These are phyloP conservation scores for Cheilosia impressa DNA, from an alignment of 2,888 invertebrate genomes.

Conservation along the genomic window DNA sequence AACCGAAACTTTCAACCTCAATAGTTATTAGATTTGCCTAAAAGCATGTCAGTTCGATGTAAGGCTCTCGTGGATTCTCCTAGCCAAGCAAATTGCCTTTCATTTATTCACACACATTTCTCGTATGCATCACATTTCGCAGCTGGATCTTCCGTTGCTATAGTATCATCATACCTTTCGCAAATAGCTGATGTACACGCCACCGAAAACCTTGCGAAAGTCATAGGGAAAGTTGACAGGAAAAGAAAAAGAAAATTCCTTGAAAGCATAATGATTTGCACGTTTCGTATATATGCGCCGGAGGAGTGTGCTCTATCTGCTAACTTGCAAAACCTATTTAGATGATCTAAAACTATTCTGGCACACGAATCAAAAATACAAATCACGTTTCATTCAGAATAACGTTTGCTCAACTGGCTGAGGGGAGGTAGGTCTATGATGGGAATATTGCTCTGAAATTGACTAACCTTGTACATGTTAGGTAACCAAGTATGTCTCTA, in stretches of 20 bases:
- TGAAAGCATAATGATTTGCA: slow-evolving; percentile 71
- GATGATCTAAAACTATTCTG: slow-evolving; percentile 64
- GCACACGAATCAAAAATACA: slow-evolving; percentile 65
- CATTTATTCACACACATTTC: slow-evolving; percentile 66
- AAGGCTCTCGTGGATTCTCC: slow-evolving; percentile 50
- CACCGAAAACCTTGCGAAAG: slow-evolving; percentile 20
- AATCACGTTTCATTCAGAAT: slow-evolving; percentile 70
- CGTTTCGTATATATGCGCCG: slow-evolving; percentile 52
- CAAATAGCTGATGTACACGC: slow-evolving; percentile 58
- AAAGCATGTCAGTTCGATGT: slow-evolving; percentile 70
- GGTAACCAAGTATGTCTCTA: not conserved
- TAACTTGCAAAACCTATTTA: slow-evolving; percentile 62
- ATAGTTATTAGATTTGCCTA: slow-evolving; percentile 75
- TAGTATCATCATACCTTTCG: slow-evolving; percentile 29
- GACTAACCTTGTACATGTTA: slow-evolving; percentile 22
- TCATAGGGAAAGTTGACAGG: not conserved
- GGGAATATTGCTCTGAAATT: slow-evolving; percentile 10
- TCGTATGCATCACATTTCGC: slow-evolving; percentile 65
- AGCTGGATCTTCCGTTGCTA: slow-evolving; percentile 51
- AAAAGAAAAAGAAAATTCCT: slow-evolving; percentile 26
- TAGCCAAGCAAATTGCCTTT: slow-evolving; percentile 47
- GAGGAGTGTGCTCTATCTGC: slow-evolving; percentile 43
- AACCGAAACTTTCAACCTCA: slow-evolving; percentile 61
- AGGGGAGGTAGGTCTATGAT: not conserved
- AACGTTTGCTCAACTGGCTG: slow-evolving; percentile 61